Base-by-base conservation (phyloP, 2,797 vertebrate genomes). In the Varecia variegata region DNA sequence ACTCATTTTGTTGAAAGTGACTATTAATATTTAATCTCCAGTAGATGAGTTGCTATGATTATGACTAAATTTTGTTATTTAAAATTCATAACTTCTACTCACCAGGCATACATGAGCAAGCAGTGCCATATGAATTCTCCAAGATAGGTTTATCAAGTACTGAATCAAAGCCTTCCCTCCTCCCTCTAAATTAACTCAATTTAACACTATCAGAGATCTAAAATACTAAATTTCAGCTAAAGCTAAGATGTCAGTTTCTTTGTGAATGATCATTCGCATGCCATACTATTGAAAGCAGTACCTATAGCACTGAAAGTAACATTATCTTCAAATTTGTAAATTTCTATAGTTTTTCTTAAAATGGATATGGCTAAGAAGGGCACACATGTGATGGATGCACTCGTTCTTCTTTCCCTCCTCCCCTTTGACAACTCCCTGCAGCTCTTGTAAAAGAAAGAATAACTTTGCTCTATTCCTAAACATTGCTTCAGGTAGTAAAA, bases 1-100 rank as follows among this genome's bases (percentile, higher is more conserved):
- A 92, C 82, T 92, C 88, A 74, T 70, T 94, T 96, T 95, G 30
- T 60, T 90, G 56, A 97, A 96, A 95, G 88, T 86, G 50, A 92
- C 45, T 92, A 92, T 97, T 94, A 96, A 93, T 94, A 83, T 96
- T 96, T 96, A 97, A 97, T 95, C 50, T 67, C 86, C 15, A 73
- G 73, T 80, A 96, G 79, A 96, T 97, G 68, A 93, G 23, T 91
- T 92, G 43, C 71, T 81, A 67, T 76, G 92, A 97, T 96, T 94
- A 76, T 87, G 74, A 87, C 40, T 95, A 92, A 95, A 95, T 80
- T 56, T 94, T 35, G 76, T 90, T 88, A 91, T 82, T 88, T 68
- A 91, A 96, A 96, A 95, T 94, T 86, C 13, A 74, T 96, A 94
- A 83, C 68, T 95, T 95, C 60, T 2, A 86, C 68, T 93, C 65